Conservation (phyloP, 2,888 invertebrate genomes). For the Erpobdella octoculata region DNA sequence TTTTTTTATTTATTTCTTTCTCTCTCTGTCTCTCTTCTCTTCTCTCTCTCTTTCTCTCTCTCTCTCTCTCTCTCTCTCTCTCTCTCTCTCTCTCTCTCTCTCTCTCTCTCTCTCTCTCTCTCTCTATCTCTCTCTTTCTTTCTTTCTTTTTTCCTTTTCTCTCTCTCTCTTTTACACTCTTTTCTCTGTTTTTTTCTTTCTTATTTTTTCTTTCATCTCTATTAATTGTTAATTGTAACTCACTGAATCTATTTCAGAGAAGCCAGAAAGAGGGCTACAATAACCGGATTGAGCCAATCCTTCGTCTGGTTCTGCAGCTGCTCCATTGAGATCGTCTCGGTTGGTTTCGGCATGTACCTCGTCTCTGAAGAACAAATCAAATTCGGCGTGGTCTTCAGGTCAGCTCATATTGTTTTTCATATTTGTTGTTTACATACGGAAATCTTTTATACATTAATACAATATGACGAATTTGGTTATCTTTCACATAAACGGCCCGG, state of each 20-base stretch:
- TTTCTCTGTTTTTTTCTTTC: background rate
- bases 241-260: constrained; percentile 22
- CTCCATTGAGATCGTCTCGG: constrained; percentile 28
- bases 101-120: background rate
- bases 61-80: background rate
- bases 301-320: constrained; percentile 28
- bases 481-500: too few relatives aligned
- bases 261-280: constrained; percentile 26
- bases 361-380: constrained; percentile 29
- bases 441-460: too few relatives aligned
- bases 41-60: background rate
- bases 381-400: constrained; percentile 33
- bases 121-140: background rate
- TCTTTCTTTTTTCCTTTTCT: background rate
- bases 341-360: constrained; percentile 33
- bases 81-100: background rate
- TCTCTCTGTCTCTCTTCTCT: background rate
- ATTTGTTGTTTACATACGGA: too few relatives aligned
- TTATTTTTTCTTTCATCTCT: background rate
- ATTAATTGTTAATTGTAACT: background rate
- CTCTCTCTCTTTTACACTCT: background rate
- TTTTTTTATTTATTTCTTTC: background rate
- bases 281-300: constrained; percentile 28
- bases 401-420: too few relatives aligned
- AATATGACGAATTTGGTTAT: too few relatives aligned